Base-by-base conservation (phyloP, 2,797 vertebrate species). In the Cirrhinus molitorella region DNA sequence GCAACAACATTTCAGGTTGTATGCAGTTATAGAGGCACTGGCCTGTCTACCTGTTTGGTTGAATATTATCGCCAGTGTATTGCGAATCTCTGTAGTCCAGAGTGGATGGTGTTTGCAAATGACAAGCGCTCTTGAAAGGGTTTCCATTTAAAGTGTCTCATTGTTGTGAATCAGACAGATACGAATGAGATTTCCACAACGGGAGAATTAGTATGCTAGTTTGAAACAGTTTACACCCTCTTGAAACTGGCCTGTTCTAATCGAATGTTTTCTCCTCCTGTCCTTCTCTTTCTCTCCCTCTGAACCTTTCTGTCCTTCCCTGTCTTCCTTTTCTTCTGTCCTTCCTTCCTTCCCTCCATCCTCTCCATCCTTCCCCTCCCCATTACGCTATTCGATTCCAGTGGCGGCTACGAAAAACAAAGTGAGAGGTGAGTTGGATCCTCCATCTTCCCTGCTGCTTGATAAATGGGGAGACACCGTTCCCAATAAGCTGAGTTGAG, bases 391-490 rank as follows among this genome's bases (percentile, higher is more conserved):
- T 80, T 90, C 95, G 93, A 93, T 93, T 93, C 92, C 96, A 99
- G 98, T 95, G 94, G 96, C 96, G 96, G 97, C 97, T 92, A 95
- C 96, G 92, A 99, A 97, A 96, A 97, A 92, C 95, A 99, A 97
- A 97, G 91, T 90, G 90, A 97, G 96, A 98, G 97, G 98, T 99
- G 96, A 99, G 98, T 96, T 90, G 89, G 86, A 90, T 90, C 91
- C 90, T 92, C 89, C 80, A 43, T 91, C 89, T 89, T 85, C 77
- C 91, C 90, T 85, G 83, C 65, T 89, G 65, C 81, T 88, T 90
- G 87, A 89, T 88, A 81, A 88, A 89, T 89, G 78, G 85, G 78
- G 66, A 80, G 83, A 78, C 87, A 88, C 85, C 25, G 21, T 84
- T 88, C 85, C 81, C 85, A 89, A 87, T 87, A 90, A 85, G 86